Evolutionary conservation across 2,113 vertebrate species (phyloP), one percentile per base, ranked within the genome.

Genomic region (Syngnathus typhle): DNA sequence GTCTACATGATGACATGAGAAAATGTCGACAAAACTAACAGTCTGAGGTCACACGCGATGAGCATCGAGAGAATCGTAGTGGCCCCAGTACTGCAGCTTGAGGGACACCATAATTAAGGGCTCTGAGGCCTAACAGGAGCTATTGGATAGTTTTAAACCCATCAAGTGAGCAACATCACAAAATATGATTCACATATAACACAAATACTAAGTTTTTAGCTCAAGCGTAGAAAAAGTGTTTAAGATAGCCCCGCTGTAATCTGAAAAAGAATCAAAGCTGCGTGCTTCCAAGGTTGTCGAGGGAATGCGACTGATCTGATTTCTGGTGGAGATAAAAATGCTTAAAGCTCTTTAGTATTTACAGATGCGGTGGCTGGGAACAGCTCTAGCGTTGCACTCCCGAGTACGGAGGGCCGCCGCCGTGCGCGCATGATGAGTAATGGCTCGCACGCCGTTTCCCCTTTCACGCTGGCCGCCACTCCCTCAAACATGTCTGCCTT

Each of bases 341-440:
- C 59, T 82, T 78, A 52, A 32, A 65, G 44, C 62, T 56, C n/a
- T 79, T 68, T 65, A 76, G 76, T 64, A 76, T 78, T 76, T 65
- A 27, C 75, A 80, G 76, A 73, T 85, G 73, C 73, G 67, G 58
- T 19, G 59, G 43, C 64, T 13, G 70, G 69, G 59, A 51, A 72
- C 61, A 70, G 43, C 69, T 74, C 46, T 71, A 68, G 21, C 51
- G 62, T 56, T 68, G 76, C 78, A 71, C 63, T 68, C 68, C 16
- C 43, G 2, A 55, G 47, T 6, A 32, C 18, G 58, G 66, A 67
- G 68, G 62, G 11, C 23, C 3, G 13, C 46, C 52, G 74, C 54
- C 61, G 58, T 15, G 32, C 72, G 75, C 78, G 76, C 67, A 67
- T 60, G 61, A 84, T 83, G 82, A 80, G 76, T 87, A 77, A 80